Percentiles rank a stretch among this genome's conserved stretches.
These are phyloP conservation scores for Plecturocebus donacophilus DNA, from an alignment of 2,113 vertebrate species.

Conservation along the genomic window DNA sequence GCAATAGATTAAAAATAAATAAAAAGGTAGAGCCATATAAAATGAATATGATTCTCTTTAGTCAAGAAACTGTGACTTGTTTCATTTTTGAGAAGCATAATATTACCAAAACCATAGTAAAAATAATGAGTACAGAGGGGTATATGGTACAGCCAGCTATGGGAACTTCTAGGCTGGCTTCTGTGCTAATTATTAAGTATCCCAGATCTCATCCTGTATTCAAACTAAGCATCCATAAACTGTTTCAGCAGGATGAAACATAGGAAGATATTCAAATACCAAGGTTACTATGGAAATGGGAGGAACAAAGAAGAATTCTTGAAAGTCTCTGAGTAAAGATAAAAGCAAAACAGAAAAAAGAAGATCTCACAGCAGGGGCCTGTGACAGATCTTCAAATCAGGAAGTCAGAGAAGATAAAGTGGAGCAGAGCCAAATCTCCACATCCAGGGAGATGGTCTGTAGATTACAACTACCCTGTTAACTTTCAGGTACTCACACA, in stretches of 20 bases:
- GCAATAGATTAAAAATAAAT: constrained; percentile 64
- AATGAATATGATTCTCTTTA: constrained; percentile 53
- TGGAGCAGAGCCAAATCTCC: constrained; percentile 56
- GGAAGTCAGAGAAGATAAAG: constrained; percentile 72
- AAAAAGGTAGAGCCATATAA: not conserved
- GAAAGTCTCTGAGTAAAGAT: constrained; percentile 75
- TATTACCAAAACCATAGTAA: constrained; percentile 55
- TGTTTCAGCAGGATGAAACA: constrained; percentile 42
- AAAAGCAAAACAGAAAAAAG: constrained; percentile 76
- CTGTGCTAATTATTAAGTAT: constrained; percentile 70
- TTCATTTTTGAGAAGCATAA: constrained; percentile 64
- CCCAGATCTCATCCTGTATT: constrained; percentile 71
- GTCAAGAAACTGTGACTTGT: constrained; percentile 56
- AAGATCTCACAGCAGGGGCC: constrained; percentile 64
- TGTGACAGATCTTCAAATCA: constrained; percentile 74
- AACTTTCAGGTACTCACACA: constrained; percentile 70
- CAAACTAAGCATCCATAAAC: constrained; percentile 68
- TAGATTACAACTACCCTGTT: constrained; percentile 70
- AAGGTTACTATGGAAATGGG: constrained; percentile 73
- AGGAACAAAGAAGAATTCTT: constrained; percentile 75
- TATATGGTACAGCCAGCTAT: constrained; percentile 36
- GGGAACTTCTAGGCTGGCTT: constrained; percentile 63
- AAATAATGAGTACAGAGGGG: constrained; percentile 73
- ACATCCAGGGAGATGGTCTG: constrained; percentile 60
- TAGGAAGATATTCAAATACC: constrained; percentile 69